Percentiles rank a stretch among this genome's conserved stretches.
Conservation (phyloP, 2,113 vertebrate genomes). For the Ginglymostoma cirratum region DNA sequence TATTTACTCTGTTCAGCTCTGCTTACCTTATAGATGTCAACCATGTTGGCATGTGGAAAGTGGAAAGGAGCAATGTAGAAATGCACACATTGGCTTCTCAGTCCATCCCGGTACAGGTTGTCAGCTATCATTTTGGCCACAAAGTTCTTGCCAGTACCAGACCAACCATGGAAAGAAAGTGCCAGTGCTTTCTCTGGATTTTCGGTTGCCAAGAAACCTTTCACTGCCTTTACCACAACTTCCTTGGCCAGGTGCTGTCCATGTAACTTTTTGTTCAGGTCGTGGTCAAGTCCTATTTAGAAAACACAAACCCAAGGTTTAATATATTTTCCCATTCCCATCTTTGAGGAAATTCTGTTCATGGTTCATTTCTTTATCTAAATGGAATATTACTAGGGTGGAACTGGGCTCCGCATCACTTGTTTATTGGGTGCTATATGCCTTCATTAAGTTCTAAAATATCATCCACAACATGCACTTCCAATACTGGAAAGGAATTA, state of each 20-base stretch:
- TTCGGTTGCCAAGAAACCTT: constrained; percentile 64
- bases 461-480: not conserved
- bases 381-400: not conserved
- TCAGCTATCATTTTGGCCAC: constrained; percentile 76
- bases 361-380: not conserved
- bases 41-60: constrained; percentile 71
- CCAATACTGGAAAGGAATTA: too few species aligned
- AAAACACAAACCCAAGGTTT: constrained; percentile 9
- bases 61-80: constrained; percentile 80
- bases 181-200: constrained; percentile 68
- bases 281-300: constrained; percentile 66
- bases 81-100: constrained; percentile 76
- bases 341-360: not conserved
- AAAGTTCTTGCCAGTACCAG: constrained; percentile 93
- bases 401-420: not conserved
- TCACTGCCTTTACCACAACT: constrained; percentile 63
- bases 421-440: not conserved
- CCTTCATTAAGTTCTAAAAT: not conserved
- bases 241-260: constrained; percentile 81
- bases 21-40: constrained; percentile 84
- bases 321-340: not conserved
- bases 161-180: constrained; percentile 92
- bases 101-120: constrained; percentile 77
- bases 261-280: constrained; percentile 70
- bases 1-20: not conserved